Conservation (phyloP, 2,888 invertebrate species). For the Ametastegia equiseti region DNA sequence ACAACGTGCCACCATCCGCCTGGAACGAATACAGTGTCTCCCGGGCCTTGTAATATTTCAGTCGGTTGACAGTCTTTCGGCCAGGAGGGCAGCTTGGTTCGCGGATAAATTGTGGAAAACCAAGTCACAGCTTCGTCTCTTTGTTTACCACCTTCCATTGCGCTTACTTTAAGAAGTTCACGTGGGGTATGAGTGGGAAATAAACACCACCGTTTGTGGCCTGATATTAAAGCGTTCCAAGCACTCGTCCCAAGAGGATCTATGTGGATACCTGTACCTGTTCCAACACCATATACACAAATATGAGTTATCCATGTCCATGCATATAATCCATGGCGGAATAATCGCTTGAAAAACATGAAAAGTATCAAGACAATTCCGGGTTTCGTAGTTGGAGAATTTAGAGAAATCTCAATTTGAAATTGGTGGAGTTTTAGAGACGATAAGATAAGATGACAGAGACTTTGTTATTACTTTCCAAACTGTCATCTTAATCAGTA, state of each 20-base stretch:
- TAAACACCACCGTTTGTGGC: conserved; percentile 99
- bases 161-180: conserved; percentile 95
- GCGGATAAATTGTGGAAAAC: conserved; percentile 97
- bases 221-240: conserved; percentile 97
- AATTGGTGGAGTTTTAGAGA: too few species aligned
- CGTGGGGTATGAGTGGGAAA: conserved; percentile 98
- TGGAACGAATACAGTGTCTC: conserved; percentile 98
- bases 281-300: not conserved
- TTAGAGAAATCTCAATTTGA: too few species aligned
- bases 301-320: not conserved
- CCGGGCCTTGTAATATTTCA: conserved; percentile 96
- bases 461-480: too few species aligned
- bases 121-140: conserved; percentile 99
- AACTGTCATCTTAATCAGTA: too few species aligned
- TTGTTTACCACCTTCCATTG: conserved; percentile 96
- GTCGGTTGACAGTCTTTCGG: conserved; percentile 95
- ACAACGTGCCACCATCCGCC: conserved; percentile 99
- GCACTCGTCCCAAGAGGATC: conserved; percentile 99
- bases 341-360: not conserved
- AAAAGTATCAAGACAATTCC: too few species aligned
- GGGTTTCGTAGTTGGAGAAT: too few species aligned
- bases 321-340: not conserved
- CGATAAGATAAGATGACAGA: too few species aligned
- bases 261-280: conserved; percentile 96
- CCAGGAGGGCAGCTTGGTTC: conserved; percentile 93